A percentile compares a stretch with the other conserved stretches of the same genome.
Evolutionary conservation across 2,888 invertebrate species (phyloP).

Genomic region (Parthenolecanium corni): DNA sequence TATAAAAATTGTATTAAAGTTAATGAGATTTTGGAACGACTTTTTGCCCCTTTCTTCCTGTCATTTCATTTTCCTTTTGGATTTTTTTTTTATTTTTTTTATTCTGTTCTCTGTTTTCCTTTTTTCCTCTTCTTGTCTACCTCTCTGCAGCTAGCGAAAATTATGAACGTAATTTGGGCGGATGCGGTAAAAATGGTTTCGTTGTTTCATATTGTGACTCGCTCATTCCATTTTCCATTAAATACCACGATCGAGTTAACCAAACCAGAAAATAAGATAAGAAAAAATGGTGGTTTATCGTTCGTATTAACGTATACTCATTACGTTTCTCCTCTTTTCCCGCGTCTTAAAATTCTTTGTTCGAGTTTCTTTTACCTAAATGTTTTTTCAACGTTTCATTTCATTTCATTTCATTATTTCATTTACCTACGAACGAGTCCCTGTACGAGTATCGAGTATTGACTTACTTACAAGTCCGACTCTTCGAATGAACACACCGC

Average conservation of each 20-base stretch:
- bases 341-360: too few relatives aligned
- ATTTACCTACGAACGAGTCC: too few relatives aligned
- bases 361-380: too few relatives aligned
- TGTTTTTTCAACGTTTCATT: too few relatives aligned
- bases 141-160: conserved; percentile 1
- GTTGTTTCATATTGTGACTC: conserved; percentile 26
- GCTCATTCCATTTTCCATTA: conserved; percentile 28
- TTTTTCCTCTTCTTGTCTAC: neutral
- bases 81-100: too few relatives aligned
- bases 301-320: conserved; percentile 25
- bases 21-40: conserved; percentile 29
- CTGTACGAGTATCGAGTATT: too few relatives aligned
- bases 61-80: neutral
- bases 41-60: conserved; percentile 5
- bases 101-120: neutral
- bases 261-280: conserved; percentile 28
- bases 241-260: conserved; percentile 25
- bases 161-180: conserved; percentile 23
- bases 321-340: conserved; percentile 9
- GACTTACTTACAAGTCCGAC: too few relatives aligned
- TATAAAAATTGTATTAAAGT: conserved; percentile 29
- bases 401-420: too few relatives aligned
- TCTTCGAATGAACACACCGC: too few relatives aligned
- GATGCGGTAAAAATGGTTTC: conserved; percentile 25
- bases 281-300: conserved; percentile 27